phyloP scores from a whole-genome alignment of 2,113 vertebrate species.

The Hypomesus transpacificus region DNA sequence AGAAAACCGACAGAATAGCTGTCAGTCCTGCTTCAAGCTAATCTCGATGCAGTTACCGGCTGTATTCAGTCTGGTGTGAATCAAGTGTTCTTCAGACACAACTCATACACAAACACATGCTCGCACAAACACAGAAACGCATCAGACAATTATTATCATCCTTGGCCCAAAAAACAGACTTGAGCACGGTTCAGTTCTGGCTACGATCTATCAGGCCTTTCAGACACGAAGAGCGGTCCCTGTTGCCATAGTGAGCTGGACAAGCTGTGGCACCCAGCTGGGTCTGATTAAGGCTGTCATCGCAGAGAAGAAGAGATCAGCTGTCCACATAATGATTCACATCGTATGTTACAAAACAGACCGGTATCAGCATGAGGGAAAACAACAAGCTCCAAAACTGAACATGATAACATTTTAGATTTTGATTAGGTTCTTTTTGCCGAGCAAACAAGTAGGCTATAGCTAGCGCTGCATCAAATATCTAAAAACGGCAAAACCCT shows the following conservation, averaged over 20 bases:
- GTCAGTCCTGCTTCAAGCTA: too few species aligned
- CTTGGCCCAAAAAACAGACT: too few species aligned
- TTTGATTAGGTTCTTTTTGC: not conserved
- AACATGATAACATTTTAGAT: not conserved
- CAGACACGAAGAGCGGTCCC: not conserved
- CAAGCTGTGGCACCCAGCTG: conserved; percentile 7
- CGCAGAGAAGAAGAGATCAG: conserved; percentile 12
- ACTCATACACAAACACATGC: too few species aligned
- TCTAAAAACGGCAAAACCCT: too few species aligned
- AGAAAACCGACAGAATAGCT: too few species aligned
- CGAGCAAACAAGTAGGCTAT: not conserved
- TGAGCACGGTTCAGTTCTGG: too few species aligned
- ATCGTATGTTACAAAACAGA: not conserved
- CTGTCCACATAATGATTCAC: conserved; percentile 2
- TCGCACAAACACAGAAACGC: too few species aligned
- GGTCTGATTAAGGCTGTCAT: conserved; percentile 14
- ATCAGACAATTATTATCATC: too few species aligned
- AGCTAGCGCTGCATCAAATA: too few species aligned
- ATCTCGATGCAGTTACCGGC: too few species aligned
- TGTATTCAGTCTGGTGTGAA: too few species aligned
- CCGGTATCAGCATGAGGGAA: conserved; percentile 3
- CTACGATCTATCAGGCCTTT: not conserved
- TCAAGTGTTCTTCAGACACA: too few species aligned
- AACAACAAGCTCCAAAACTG: not conserved
- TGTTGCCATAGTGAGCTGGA: conserved; percentile 17